Conservation (phyloP, 2,888 invertebrate species). For the Tenthredo mesomela region DNA sequence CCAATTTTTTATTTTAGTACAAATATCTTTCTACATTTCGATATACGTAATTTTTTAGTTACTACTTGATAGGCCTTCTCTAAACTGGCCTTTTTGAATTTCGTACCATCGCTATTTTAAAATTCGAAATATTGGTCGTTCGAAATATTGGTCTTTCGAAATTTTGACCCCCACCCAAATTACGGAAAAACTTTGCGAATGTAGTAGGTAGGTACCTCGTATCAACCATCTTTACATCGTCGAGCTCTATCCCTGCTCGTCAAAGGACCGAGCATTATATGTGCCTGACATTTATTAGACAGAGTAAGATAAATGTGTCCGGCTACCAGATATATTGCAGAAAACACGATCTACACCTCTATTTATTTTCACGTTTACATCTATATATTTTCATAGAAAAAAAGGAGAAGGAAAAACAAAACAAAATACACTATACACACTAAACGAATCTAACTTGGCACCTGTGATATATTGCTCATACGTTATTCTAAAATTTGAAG, state of each 20-base stretch:
- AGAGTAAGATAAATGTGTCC: constrained; percentile 44
- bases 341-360: neutral
- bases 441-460: neutral
- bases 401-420: neutral
- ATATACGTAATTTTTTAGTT: no score
- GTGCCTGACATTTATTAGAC: constrained; percentile 49
- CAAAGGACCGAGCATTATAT: neutral
- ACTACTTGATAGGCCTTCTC: no score
- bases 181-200: neutral
- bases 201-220: neutral
- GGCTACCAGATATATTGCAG: constrained; percentile 18
- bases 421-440: neutral
- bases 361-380: constrained; percentile 4
- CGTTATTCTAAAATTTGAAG: neutral
- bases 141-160: no score
- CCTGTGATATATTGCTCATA: neutral
- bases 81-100: no score
- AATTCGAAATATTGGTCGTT: no score
- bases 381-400: neutral
- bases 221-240: constrained; percentile 6
- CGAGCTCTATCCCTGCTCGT: constrained; percentile 40
- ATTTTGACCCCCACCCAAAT: no score
- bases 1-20: no score
- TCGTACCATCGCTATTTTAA: no score
- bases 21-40: no score